Base-by-base conservation (phyloP, 2,888 invertebrate species). In the Acronicta leporina region DNA sequence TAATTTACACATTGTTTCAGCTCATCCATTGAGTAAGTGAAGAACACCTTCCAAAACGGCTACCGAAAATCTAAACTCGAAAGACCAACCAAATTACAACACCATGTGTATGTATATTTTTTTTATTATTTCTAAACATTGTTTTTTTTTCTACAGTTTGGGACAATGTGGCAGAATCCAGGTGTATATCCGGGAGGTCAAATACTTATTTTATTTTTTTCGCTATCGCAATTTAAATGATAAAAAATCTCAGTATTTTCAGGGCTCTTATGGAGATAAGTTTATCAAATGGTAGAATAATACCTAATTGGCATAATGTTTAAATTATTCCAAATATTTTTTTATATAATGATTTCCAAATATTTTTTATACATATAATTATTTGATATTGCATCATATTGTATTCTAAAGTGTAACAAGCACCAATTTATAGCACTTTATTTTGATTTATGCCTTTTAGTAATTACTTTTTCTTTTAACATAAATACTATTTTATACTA, bases 161-260 rank as follows among this genome's bases (percentile, higher is more conserved):
- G 85, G 68, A 83, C 89, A 80, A 94, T 94, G 94, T 94, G 92
- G 94, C 94, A 91, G 91, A 91, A 85, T 68, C 87, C 85, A 84
- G 94, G 94, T 82, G 89, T 92, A 8, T 92, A 92, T 83, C 94
- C 94, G 35, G 94, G 94, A 92, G 94, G 94, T 94, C 82, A 82
- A 38, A 79, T 80, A 73, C 67, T 76, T 64, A 54, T 53, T 30
- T 45, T 64, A 69, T 69, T 20, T 77, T 41, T 68, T 72, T 66
- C 16, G 55, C 50, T 66, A 54, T 73, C 43, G 27, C 33, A 38
- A 38, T 67, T 38, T 76, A 1, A 16, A 63, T 79, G 63, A 58
- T 76, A 79, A 76, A 53, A 70, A 54, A 68, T 54, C 33, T 54
- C 20, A 10, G 30, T 14, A 35, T 13, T 15, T n/a, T 10, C 13